Conservation (phyloP, 2,888 invertebrate genomes). For the Metopia argyrocephala region DNA sequence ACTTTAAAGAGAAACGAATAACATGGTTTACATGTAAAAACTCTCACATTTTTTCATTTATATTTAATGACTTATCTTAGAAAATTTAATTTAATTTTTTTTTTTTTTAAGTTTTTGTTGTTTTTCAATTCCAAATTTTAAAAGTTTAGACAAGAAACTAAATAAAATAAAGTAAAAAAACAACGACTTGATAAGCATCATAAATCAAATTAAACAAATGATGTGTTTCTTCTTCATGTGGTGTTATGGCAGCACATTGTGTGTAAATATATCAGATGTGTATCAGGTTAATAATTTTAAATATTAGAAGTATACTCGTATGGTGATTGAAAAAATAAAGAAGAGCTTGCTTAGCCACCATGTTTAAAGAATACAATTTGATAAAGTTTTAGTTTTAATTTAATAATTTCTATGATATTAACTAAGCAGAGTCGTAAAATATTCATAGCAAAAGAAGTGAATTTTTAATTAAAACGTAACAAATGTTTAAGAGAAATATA, state of each 20-base stretch:
- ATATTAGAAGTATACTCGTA: neutral
- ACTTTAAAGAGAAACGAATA: constrained; percentile 66
- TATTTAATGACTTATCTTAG: neutral
- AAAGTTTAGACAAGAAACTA: no score
- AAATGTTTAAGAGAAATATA: no score
- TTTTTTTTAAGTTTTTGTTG: no score
- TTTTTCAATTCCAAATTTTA: no score
- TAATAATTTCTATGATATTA: neutral
- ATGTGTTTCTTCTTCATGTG: constrained; percentile 12
- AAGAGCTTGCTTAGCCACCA: no score
- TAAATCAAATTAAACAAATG: constrained; percentile 50
- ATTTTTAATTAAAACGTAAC: no score
- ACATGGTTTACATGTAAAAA: constrained; percentile 56
- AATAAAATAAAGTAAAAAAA: constrained; percentile 30
- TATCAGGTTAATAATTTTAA: neutral
- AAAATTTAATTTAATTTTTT: no score
- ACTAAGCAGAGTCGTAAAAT: no score
- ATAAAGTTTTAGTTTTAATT: constrained; percentile 13
- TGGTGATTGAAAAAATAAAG: no score
- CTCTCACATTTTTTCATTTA: constrained; percentile 65
- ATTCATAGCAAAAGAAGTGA: no score
- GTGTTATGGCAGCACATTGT: constrained; percentile 16
- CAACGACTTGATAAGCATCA: constrained; percentile 3
- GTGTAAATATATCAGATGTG: neutral
- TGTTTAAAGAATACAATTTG: neutral